Conservation (phyloP, 1,140 invertebrate genomes). For the Homarus americanus region DNA sequence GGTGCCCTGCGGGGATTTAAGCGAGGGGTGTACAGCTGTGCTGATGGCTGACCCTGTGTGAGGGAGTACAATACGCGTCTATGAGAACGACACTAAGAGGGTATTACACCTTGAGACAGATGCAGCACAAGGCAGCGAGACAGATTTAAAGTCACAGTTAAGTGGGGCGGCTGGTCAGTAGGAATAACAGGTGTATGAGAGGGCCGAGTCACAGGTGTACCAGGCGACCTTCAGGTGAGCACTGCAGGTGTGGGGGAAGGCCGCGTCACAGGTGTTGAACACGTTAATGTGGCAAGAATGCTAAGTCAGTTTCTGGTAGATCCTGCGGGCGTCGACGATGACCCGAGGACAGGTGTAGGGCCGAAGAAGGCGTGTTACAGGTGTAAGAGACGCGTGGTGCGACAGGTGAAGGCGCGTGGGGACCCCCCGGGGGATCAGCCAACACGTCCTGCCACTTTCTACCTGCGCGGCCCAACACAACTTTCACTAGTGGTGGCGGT, state of each 20-base stretch:
- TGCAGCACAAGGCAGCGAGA: not conserved
- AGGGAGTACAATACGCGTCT: not conserved
- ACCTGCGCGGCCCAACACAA: constrained; percentile 44
- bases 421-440: constrained; percentile 11
- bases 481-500: constrained; percentile 52
- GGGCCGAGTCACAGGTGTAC: not conserved
- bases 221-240: not conserved
- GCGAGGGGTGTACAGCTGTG: not conserved
- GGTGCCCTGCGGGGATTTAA: not conserved
- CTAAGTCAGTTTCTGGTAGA: not conserved
- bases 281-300: not conserved
- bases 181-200: not conserved
- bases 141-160: not conserved
- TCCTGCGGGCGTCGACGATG: not conserved
- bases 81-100: not conserved
- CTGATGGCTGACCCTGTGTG: not conserved
- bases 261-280: not conserved
- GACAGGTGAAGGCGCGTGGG: constrained; percentile 36
- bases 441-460: constrained; percentile 57
- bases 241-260: not conserved
- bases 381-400: constrained; percentile 8
- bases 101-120: not conserved
- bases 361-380: not conserved
- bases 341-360: not conserved
- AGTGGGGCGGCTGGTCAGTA: not conserved